Conservation (phyloP, 2,797 vertebrate species). For the Coluber constrictor region DNA sequence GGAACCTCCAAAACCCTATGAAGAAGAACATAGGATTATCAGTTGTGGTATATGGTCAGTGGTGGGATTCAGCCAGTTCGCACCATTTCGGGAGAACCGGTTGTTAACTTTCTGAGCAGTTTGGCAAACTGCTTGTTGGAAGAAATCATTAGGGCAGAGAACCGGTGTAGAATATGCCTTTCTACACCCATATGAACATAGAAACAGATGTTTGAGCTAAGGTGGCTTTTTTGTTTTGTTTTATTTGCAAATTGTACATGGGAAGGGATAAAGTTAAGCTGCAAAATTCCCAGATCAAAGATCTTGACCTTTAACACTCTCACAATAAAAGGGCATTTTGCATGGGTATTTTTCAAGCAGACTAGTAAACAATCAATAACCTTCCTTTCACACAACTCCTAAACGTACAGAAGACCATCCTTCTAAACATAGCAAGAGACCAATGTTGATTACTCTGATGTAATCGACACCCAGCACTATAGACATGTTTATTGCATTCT, state of each 20-base stretch:
- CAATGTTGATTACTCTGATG: neutral
- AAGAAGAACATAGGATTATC: slow-evolving; percentile 15
- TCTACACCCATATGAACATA: neutral
- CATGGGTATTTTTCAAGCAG: neutral
- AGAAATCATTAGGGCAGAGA: too few species aligned
- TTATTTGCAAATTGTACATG: neutral
- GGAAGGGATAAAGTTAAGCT: neutral
- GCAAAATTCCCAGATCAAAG: neutral
- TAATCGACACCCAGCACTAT: neutral
- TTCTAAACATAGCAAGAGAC: neutral
- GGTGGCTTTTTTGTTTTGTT: neutral
- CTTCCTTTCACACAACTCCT: neutral
- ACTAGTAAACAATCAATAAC: neutral
- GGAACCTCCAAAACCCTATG: slow-evolving; percentile 90
- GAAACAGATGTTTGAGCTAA: neutral
- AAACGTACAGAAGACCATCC: neutral
- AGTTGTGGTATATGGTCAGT: neutral
- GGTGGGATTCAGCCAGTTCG: too few species aligned
- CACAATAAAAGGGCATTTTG: neutral
- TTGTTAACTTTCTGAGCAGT: too few species aligned
- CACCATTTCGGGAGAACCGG: too few species aligned
- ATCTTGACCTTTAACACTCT: neutral
- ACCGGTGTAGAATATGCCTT: neutral
- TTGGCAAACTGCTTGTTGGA: too few species aligned
- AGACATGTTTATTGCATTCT: neutral